phyloP scores from a whole-genome alignment of 2,113 vertebrate genomes.

The Gopherus evgoodei region DNA sequence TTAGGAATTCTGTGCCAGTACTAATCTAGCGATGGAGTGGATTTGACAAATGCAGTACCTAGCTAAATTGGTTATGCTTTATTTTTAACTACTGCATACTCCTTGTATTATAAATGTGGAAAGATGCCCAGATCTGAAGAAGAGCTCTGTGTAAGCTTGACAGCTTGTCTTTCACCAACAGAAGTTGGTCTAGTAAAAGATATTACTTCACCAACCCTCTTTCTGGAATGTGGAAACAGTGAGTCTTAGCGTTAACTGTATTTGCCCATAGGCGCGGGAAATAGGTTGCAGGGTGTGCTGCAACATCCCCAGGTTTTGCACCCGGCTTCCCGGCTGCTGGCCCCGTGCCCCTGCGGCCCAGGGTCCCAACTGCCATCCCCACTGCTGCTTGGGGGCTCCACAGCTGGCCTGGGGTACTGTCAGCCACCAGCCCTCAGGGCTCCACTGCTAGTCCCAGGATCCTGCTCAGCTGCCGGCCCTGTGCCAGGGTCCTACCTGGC shows the following conservation, averaged over 20 bases:
- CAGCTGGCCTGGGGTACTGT: too few relatives aligned
- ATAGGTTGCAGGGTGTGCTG: too few relatives aligned
- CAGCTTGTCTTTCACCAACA: neutral
- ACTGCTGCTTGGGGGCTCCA: too few relatives aligned
- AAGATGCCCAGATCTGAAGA: neutral
- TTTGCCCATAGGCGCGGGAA: too few relatives aligned
- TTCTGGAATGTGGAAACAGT: neutral
- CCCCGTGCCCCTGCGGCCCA: too few relatives aligned
- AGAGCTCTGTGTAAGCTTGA: neutral
- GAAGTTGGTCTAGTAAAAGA: neutral
- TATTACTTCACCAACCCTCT: neutral
- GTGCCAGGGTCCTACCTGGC: too few relatives aligned
- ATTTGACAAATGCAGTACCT: neutral
- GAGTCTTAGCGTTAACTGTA: neutral
- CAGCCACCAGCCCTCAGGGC: too few relatives aligned
- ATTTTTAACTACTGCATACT: neutral
- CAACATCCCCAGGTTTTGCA: too few relatives aligned
- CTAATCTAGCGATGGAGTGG: neutral
- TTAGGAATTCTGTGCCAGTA: neutral
- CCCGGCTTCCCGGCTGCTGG: too few relatives aligned
- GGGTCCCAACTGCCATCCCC: too few relatives aligned
- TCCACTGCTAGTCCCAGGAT: too few relatives aligned
- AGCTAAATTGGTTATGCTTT: neutral
- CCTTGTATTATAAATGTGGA: neutral
- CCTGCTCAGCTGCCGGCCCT: too few relatives aligned